Conservation (phyloP, 1,140 invertebrate genomes). For the Teleopsis dalmanni region DNA sequence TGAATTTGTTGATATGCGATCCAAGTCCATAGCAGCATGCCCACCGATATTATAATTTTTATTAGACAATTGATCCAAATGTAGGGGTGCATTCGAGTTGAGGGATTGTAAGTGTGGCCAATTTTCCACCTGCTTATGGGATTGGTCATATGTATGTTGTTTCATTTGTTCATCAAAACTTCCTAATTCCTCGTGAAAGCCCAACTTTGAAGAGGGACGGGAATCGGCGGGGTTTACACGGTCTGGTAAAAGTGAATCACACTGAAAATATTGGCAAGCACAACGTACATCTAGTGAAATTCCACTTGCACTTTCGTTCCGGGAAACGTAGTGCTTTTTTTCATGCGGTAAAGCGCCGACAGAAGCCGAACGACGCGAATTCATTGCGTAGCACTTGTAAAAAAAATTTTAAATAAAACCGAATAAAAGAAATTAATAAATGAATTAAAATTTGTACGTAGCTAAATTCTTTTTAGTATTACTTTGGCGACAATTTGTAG, state of each 20-base stretch:
- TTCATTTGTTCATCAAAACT: background rate
- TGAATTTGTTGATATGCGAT: constrained; percentile 12
- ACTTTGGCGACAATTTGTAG: too few relatives aligned
- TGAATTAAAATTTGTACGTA: too few relatives aligned
- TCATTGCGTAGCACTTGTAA: constrained; percentile 13
- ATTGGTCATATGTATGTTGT: background rate
- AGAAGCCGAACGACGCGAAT: constrained; percentile 50
- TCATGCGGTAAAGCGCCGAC: constrained; percentile 53
- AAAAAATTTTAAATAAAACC: too few relatives aligned
- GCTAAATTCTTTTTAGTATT: too few relatives aligned
- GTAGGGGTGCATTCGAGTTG: constrained; percentile 4
- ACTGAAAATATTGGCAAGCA: constrained; percentile 75
- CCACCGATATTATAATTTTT: constrained; percentile 26
- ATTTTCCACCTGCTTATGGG: background rate
- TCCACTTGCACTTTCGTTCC: constrained; percentile 57
- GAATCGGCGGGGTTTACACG: constrained; percentile 56
- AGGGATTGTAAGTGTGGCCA: constrained; percentile 16
- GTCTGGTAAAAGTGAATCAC: constrained; percentile 67
- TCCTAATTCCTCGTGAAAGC: constrained; percentile 23
- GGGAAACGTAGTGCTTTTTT: constrained; percentile 50
- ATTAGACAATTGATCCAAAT: constrained; percentile 24
- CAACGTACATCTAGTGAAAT: constrained; percentile 69
- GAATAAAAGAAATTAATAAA: too few relatives aligned
- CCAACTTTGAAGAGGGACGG: constrained; percentile 48
- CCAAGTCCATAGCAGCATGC: constrained; percentile 22